Evolutionary conservation across 1,140 invertebrate species (phyloP), one percentile per base, ranked within the genome.

Genomic region (Atta texana): DNA sequence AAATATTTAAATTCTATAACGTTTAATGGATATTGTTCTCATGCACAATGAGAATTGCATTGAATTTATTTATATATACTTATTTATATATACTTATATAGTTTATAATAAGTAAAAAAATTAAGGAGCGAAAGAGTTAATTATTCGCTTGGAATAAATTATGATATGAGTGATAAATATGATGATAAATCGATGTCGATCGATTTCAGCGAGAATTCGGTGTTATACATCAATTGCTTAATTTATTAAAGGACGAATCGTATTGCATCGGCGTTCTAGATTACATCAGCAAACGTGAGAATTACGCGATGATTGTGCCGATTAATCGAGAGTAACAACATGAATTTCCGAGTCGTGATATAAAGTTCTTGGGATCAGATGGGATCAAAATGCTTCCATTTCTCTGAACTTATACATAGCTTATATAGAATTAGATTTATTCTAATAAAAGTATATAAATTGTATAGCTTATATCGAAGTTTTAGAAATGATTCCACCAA

Each of bases 301-400:
- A 74, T 84, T 84, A 84, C 68, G 69, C 39, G 69, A 74, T 84
- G 69, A 84, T 84, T 49, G 69, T 55, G 44, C 39, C 55, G 55
- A 84, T 84, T 75, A 84, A 84, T 84, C 69, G 69, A 82, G 24
- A 71, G 68, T 75, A 74, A 82, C 24, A 16, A 14, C 51, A 21
- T 31, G 34, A 34, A 12, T 24, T 16, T 4, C 21, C 34, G 21
- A 77, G 61, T 16, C 24, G n/a, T 39, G 39, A 6, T 68, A 80
- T 53, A 63, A 14, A 10, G 28, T 84, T 84, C 69, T 39, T 39
- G 51, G n/a, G 14, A 61, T 21, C 53, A 74, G 2, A 2, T 34
- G 10, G 21, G 12, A 61, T 21, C 53, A 18, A 71, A 21, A 31
- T 24, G 51, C 59, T 82, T 84, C 28, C 21, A 14, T 75, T 61